These are phyloP conservation scores for Armadillidium nasatum DNA, from an alignment of 1,140 invertebrate species.

Conservation along the genomic window DNA sequence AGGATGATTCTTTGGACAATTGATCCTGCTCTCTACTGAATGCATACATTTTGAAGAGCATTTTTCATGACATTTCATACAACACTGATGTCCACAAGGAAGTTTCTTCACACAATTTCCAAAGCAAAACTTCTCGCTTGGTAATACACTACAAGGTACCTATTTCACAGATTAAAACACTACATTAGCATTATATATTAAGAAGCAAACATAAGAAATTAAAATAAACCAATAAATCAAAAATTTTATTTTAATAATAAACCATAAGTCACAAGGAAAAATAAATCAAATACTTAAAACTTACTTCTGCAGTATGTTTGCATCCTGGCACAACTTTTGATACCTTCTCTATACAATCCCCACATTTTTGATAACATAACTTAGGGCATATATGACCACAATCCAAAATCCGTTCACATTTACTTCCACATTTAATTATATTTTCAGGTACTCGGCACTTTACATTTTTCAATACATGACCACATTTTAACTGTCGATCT, in stretches of 20 bases:
- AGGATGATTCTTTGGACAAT: too few species aligned
- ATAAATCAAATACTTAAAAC: background rate
- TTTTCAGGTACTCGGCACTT: background rate
- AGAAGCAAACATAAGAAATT: background rate
- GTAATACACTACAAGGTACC: background rate
- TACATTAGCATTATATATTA: too few species aligned
- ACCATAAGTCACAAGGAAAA: background rate
- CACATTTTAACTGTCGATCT: background rate
- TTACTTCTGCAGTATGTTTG: background rate
- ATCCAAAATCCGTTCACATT: constrained; percentile 27
- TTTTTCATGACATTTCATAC: background rate
- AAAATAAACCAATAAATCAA: too few species aligned
- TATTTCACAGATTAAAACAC: background rate
- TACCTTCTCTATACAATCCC: constrained; percentile 19
- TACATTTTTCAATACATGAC: background rate
- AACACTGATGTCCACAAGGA: background rate
- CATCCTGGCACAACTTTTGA: constrained; percentile 3
- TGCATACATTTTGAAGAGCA: background rate
- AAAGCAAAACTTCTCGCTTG: background rate
- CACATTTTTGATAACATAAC: constrained; percentile 39
- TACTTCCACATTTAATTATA: background rate
- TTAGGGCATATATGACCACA: constrained; percentile 43
- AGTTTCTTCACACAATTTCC: constrained; percentile 1
- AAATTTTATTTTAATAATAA: background rate
- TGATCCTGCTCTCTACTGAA: too few species aligned